Conservation (phyloP, 2,797 vertebrate genomes). For the Fistularia commersonii region DNA sequence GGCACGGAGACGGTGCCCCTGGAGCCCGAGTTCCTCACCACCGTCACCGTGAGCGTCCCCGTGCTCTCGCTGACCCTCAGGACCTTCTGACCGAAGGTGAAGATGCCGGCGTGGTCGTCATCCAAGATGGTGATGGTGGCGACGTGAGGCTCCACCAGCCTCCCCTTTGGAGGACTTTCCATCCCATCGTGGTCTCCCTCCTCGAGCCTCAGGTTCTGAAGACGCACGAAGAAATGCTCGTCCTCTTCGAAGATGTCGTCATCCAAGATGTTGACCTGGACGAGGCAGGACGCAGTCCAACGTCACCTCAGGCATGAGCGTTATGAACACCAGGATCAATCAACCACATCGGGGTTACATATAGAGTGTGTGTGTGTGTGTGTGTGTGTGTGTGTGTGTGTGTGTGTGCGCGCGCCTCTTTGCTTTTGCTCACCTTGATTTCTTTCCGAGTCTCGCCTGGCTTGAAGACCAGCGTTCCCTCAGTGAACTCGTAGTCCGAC, state of each 20-base stretch:
- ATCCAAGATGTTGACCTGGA: conserved; percentile 85
- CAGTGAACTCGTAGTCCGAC: conserved; percentile 80
- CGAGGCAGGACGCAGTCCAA: background rate
- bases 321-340: background rate
- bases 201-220: conserved; percentile 86
- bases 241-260: conserved; percentile 96
- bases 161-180: conserved; percentile 76
- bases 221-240: conserved; percentile 87
- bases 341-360: no score
- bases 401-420: no score
- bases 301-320: background rate
- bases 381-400: no score
- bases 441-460: conserved; percentile 89
- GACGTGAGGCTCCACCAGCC: conserved; percentile 83
- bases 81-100: conserved; percentile 83
- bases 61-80: conserved; percentile 89
- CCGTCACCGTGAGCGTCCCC: conserved; percentile 82
- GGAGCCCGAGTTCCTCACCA: conserved; percentile 85
- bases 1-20: conserved; percentile 87
- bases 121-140: conserved; percentile 92
- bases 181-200: conserved; percentile 78
- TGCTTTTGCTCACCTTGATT: conserved; percentile 74
- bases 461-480: conserved; percentile 90
- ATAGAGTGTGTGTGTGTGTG: no score
- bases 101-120: conserved; percentile 95